A percentile compares a stretch with the other conserved stretches of the same genome.
Conservation (phyloP, 2,113 vertebrate species). For the Cebus imitator region DNA sequence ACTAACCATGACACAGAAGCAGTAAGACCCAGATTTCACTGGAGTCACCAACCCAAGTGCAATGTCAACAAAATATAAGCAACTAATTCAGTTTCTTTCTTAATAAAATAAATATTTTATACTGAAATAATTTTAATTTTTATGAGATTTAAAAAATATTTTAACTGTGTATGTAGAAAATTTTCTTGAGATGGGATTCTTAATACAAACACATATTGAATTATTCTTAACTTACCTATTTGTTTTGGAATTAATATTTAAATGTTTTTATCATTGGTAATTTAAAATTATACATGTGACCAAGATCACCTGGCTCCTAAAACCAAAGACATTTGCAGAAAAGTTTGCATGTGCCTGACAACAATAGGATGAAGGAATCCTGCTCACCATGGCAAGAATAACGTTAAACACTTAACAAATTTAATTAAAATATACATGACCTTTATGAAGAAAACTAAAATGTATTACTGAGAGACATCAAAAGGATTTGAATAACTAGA, state of each 20-base stretch:
- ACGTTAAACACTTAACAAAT: background rate
- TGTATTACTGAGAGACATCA: background rate
- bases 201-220: background rate
- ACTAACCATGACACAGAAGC: background rate
- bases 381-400: background rate
- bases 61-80: background rate
- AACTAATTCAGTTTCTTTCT: background rate
- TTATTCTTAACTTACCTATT: background rate
- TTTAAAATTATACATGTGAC: background rate
- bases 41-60: background rate
- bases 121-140: constrained; percentile 14
- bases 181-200: background rate
- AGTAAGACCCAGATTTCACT: background rate
- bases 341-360: background rate
- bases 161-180: background rate
- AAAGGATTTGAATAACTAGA: background rate
- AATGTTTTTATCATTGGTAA: background rate
- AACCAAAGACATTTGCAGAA: background rate
- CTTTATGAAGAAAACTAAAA: background rate
- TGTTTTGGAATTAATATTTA: constrained; percentile 13
- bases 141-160: background rate
- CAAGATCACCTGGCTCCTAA: background rate
- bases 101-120: constrained; percentile 24
- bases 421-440: background rate
- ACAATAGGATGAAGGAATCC: background rate